Evolutionary conservation across 1,140 invertebrate genomes (phyloP).

Genomic region (Bicyclus anynana): DNA sequence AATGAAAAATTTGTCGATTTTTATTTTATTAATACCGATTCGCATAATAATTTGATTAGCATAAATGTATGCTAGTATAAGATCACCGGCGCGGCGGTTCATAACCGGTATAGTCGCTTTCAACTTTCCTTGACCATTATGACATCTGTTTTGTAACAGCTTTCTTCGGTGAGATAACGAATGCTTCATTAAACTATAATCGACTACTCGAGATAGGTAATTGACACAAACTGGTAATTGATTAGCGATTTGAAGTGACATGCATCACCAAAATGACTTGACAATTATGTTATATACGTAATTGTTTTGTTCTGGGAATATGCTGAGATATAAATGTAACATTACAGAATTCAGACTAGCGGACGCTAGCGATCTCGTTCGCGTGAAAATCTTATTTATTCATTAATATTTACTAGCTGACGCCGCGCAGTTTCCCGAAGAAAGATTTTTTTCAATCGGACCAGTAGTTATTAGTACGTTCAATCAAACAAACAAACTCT

Average conservation of each 20-base stretch:
- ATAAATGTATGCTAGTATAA: conserved; percentile 10
- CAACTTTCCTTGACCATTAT: conserved; percentile 62
- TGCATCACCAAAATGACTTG: conserved; percentile 1
- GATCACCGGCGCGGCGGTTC: background rate
- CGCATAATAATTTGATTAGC: conserved; percentile 10
- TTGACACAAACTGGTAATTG: background rate
- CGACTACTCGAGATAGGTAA: background rate
- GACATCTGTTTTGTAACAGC: conserved; percentile 58
- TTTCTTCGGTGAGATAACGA: conserved; percentile 64
- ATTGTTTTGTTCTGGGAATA: background rate
- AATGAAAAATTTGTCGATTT: background rate
- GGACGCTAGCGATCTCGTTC: too few relatives aligned
- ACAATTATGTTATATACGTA: background rate
- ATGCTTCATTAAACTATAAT: background rate
- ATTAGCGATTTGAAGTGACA: conserved; percentile 1
- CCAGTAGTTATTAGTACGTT: too few relatives aligned
- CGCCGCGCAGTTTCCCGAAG: too few relatives aligned
- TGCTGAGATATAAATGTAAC: background rate
- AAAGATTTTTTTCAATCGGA: too few relatives aligned
- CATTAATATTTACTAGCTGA: too few relatives aligned
- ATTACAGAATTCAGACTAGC: too few relatives aligned
- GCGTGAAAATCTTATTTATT: too few relatives aligned
- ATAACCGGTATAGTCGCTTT: conserved; percentile 58
- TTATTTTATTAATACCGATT: background rate
- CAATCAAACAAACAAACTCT: too few relatives aligned